Evolutionary conservation across 2,797 vertebrate species (phyloP).

Genomic region (Chromis chromis): DNA sequence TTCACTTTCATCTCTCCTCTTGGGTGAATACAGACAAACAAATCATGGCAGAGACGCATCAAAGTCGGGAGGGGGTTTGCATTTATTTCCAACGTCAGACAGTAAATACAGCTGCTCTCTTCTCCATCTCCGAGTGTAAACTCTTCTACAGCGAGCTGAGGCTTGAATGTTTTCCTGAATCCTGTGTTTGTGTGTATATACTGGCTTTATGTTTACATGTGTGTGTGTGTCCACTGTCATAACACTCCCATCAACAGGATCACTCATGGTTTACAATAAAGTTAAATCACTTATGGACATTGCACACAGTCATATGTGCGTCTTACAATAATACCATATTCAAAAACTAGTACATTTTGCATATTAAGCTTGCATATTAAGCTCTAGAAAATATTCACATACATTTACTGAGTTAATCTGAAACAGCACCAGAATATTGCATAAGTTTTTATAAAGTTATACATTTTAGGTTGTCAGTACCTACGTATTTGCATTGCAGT

Average conservation of each 20-base stretch:
- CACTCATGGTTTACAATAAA: slow-evolving; percentile 53
- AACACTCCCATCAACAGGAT: slow-evolving; percentile 36
- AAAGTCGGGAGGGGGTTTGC: slow-evolving; percentile 43
- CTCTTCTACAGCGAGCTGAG: slow-evolving; percentile 56
- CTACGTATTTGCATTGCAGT: slow-evolving; percentile 67
- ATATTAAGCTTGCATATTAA: slow-evolving; percentile 65
- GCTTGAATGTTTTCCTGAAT: slow-evolving; percentile 62
- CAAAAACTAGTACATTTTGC: slow-evolving; percentile 75
- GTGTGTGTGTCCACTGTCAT: slow-evolving; percentile 38
- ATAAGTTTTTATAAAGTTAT: slow-evolving; percentile 54
- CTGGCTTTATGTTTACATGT: slow-evolving; percentile 62
- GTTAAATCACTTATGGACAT: slow-evolving; percentile 59
- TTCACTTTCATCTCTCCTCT: slow-evolving; percentile 32
- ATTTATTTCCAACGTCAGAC: slow-evolving; percentile 82
- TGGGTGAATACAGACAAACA: slow-evolving; percentile 49
- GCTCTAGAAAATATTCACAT: slow-evolving; percentile 80
- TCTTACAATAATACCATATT: slow-evolving; percentile 65
- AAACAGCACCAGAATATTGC: slow-evolving; percentile 79
- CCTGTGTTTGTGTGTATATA: slow-evolving; percentile 33
- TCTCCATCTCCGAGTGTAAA: slow-evolving; percentile 54
- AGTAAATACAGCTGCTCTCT: slow-evolving; percentile 79
- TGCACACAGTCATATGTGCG: slow-evolving; percentile 65
- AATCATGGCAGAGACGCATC: slow-evolving; percentile 60
- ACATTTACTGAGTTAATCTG: slow-evolving; percentile 72
- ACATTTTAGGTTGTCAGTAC: slow-evolving; percentile 70